Evolutionary conservation across 2,113 vertebrate genomes (phyloP).

Genomic region (Poeciliopsis prolifica): DNA sequence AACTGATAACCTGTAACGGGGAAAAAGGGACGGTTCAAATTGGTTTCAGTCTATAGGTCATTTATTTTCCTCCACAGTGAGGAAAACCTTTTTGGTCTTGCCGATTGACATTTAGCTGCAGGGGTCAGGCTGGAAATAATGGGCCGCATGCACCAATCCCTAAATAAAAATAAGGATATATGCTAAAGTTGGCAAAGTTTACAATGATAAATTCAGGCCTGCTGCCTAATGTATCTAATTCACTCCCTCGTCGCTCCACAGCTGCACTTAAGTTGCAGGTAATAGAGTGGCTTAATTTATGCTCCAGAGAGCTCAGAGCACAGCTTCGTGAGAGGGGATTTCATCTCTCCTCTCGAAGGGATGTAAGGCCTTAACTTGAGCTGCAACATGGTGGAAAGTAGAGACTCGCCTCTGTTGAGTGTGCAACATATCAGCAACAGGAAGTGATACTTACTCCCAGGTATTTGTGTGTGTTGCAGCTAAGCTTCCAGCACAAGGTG

Average conservation of each 20-base stretch:
- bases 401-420: slow-evolving; percentile 36
- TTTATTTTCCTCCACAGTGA: slow-evolving; percentile 32
- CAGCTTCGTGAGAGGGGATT: slow-evolving; percentile 52
- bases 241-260: slow-evolving; percentile 42
- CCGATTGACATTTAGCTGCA: slow-evolving; percentile 21
- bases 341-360: slow-evolving; percentile 35
- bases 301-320: slow-evolving; percentile 41
- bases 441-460: slow-evolving; percentile 37
- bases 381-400: slow-evolving; percentile 63
- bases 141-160: slow-evolving; percentile 46
- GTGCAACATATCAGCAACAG: slow-evolving; percentile 28
- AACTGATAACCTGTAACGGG: slow-evolving; percentile 63
- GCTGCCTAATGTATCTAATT: slow-evolving; percentile 39
- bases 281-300: slow-evolving; percentile 65
- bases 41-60: slow-evolving; percentile 45
- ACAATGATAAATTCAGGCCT: slow-evolving; percentile 24
- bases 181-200: slow-evolving; percentile 30
- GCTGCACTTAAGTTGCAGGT: slow-evolving; percentile 63
- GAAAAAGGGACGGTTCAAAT: slow-evolving; percentile 47
- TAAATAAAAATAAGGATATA: slow-evolving; percentile 27
- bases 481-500: slow-evolving; percentile 99
- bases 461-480: slow-evolving; percentile 80
- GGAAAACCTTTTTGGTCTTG: slow-evolving; percentile 25
- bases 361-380: slow-evolving; percentile 54
- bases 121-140: slow-evolving; percentile 26